These are phyloP conservation scores for Apis mellifera DNA, from an alignment of 1,140 invertebrate genomes.

Conservation along the genomic window DNA sequence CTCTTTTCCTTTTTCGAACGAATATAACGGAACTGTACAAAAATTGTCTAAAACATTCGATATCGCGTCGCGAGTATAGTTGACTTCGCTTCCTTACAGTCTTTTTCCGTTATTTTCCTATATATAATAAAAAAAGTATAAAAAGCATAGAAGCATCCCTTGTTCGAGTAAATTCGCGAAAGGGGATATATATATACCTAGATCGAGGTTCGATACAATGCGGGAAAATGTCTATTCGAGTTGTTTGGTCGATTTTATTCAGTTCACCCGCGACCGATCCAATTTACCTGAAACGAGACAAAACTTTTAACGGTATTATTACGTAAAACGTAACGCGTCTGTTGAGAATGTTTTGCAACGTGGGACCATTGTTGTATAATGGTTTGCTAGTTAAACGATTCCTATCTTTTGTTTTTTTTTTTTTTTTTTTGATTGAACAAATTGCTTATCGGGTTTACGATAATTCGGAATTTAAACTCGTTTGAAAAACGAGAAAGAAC, in stretches of 20 bases:
- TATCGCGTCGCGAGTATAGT: neutral
- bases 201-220: neutral
- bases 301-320: constrained; percentile 14
- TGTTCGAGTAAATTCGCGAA: neutral
- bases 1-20: neutral
- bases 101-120: neutral
- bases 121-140: no score
- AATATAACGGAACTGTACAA: neutral
- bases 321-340: constrained; percentile 1
- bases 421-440: neutral
- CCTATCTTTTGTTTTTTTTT: neutral
- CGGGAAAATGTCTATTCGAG: neutral
- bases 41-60: neutral
- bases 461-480: neutral
- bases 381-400: neutral
- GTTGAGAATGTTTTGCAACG: neutral
- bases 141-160: no score
- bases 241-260: neutral
- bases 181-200: neutral
- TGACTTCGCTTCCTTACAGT: neutral
- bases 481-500: neutral
- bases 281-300: constrained; percentile 17
- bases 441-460: neutral
- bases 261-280: constrained; percentile 4
- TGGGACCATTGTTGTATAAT: neutral